These are phyloP conservation scores for Rhagoletis zephyria DNA, from an alignment of 1,140 invertebrate genomes.

Conservation along the genomic window DNA sequence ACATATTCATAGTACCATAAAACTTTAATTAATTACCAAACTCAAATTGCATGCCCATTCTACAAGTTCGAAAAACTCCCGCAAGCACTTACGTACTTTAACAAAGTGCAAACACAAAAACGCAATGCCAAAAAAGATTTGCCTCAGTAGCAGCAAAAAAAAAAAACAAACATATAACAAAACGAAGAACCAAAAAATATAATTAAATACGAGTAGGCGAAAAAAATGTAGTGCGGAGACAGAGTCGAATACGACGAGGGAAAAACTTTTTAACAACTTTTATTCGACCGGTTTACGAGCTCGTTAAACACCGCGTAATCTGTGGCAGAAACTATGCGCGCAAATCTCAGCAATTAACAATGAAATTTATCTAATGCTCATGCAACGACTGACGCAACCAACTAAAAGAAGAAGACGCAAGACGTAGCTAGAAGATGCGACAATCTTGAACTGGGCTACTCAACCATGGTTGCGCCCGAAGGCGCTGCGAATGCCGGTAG, in stretches of 20 bases:
- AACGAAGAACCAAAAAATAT: slow-evolving; percentile 7
- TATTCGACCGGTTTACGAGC: slow-evolving; percentile 36
- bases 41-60: neutral
- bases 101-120: slow-evolving; percentile 11
- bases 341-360: slow-evolving; percentile 37
- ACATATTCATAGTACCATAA: slow-evolving; percentile 1
- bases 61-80: too few species aligned
- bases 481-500: neutral
- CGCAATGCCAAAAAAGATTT: slow-evolving; percentile 1
- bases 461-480: neutral
- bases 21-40: slow-evolving; percentile 40
- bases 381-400: neutral
- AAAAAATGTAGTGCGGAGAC: neutral
- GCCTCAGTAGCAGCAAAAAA: neutral
- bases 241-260: neutral
- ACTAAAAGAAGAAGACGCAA: neutral
- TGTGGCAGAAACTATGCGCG: slow-evolving; percentile 19
- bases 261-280: slow-evolving; percentile 41
- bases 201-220: neutral
- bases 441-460: slow-evolving; percentile 7
- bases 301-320: slow-evolving; percentile 41
- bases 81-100: neutral
- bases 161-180: neutral
- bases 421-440: slow-evolving; percentile 19
- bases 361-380: neutral